These are phyloP conservation scores for Hippocampus comes DNA, from an alignment of 2,113 vertebrate species.

Conservation along the genomic window DNA sequence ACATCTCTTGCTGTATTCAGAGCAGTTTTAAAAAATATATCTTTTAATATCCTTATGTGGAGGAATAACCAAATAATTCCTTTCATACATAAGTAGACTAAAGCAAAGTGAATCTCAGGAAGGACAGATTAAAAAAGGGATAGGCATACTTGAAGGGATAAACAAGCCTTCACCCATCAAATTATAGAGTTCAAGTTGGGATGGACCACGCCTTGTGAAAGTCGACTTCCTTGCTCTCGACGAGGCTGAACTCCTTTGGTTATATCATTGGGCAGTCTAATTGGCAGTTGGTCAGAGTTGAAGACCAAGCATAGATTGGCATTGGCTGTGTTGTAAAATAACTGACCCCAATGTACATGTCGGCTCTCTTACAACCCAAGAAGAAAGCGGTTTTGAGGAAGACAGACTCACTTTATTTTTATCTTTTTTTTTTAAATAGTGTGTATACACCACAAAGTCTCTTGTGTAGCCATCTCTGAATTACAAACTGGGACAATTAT, in stretches of 20 bases:
- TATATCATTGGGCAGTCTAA: conserved; percentile 58
- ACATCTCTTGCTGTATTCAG: conserved; percentile 6
- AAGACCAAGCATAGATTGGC: conserved; percentile 57
- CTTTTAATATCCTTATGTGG: conserved; percentile 9
- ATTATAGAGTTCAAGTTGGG: conserved; percentile 67
- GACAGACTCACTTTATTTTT: background rate
- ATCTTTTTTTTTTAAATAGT: background rate
- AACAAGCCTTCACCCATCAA: conserved; percentile 59
- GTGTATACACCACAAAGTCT: background rate
- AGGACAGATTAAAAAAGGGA: conserved; percentile 31
- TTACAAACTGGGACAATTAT: background rate
- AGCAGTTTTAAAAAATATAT: conserved; percentile 14
- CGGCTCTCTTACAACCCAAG: conserved; percentile 14
- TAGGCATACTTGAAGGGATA: conserved; percentile 53
- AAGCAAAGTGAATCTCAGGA: conserved; percentile 15
- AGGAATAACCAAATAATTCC: conserved; percentile 26
- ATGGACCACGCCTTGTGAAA: conserved; percentile 64
- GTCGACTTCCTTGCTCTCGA: conserved; percentile 49
- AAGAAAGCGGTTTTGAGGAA: conserved; percentile 5
- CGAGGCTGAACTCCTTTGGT: conserved; percentile 46
- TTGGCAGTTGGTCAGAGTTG: conserved; percentile 72
- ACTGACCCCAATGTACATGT: conserved; percentile 12
- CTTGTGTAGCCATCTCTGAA: background rate
- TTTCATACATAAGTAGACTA: conserved; percentile 28
- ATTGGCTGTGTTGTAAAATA: conserved; percentile 37